Evolutionary conservation across 2,113 vertebrate genomes (phyloP), one percentile per base, ranked within the genome.

Genomic region (Oenanthe oenanthe): DNA sequence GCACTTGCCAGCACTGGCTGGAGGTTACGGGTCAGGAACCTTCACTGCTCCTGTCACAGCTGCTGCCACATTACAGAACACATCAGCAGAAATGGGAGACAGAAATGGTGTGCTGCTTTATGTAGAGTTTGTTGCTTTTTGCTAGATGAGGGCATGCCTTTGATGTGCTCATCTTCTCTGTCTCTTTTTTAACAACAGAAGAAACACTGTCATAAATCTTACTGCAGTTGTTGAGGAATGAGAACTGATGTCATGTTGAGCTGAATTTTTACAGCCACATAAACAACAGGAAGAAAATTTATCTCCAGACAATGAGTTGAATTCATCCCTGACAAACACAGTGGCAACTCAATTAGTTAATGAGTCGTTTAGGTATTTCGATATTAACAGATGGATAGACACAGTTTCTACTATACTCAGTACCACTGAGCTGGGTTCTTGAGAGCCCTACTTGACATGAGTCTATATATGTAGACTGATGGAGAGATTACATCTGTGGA

Each of bases 171-270:
- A 76, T 88, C 70, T 85, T 48, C 48, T 89, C 61, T 83, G 71
- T 85, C 77, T 93, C 78, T 68, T 78, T 57, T 40, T 84, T 89
- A 87, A 88, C 32, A 95, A 63, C 62, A 82, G 58, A 74, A 85
- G 58, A 85, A 96, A 82, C 20, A 73, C 22, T 80, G 77, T 65
- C 85, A 79, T 77, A 92, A 95, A 93, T 95, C 77, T 79, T 34
- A 28, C 5, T 10, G 18, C 17, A 58, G 62, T 50, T 29, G 0
- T 15, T 73, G 40, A 43, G 50, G 54, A 95, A 90, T 0, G 1
- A 85, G 63, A 79, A 53, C 50, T 76, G 85, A 85, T 82, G 74
- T 92, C 91, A 76, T 38, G 58, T 79, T 77, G 42, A 85, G 60
- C 54, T 83, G 58, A 94, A 92, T 73, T 68, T 50, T 88, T 88